phyloP scores from a whole-genome alignment of 1,140 invertebrate genomes.

The Drosophila mauritiana region DNA sequence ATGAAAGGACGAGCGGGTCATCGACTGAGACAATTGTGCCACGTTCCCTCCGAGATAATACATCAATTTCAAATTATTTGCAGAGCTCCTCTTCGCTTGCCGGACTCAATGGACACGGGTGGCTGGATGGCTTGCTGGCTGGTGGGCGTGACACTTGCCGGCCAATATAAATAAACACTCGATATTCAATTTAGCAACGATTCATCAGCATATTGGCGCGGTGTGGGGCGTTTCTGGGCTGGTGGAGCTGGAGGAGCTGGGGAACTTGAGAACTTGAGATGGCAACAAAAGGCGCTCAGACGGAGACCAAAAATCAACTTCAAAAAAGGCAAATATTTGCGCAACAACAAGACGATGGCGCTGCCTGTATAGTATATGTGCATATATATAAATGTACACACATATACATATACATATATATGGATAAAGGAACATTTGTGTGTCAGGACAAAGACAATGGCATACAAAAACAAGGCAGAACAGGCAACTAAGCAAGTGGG shows the following conservation, averaged over 20 bases:
- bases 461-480: constrained; percentile 55
- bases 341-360: constrained; percentile 54
- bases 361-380: constrained; percentile 1
- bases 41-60: constrained; percentile 47
- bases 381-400: not conserved
- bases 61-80: constrained; percentile 69
- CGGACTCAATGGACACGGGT: not conserved
- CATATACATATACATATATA: not conserved
- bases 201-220: constrained; percentile 66
- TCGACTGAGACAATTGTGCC: constrained; percentile 32
- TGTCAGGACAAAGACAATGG: constrained; percentile 58
- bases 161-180: constrained; percentile 78
- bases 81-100: constrained; percentile 5
- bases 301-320: constrained; percentile 78
- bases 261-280: constrained; percentile 49
- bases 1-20: constrained; percentile 4
- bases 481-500: constrained; percentile 77
- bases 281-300: constrained; percentile 75
- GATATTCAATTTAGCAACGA: constrained; percentile 77
- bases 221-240: not conserved
- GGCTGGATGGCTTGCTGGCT: not conserved
- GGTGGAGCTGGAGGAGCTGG: not conserved
- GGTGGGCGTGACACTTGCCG: constrained; percentile 45
- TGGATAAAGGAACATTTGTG: constrained; percentile 27
- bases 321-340: constrained; percentile 81